These are phyloP conservation scores for Pentamera pediparva DNA, from an alignment of 53 echinoderm and acorn worm genomes.

Conservation along the genomic window DNA sequence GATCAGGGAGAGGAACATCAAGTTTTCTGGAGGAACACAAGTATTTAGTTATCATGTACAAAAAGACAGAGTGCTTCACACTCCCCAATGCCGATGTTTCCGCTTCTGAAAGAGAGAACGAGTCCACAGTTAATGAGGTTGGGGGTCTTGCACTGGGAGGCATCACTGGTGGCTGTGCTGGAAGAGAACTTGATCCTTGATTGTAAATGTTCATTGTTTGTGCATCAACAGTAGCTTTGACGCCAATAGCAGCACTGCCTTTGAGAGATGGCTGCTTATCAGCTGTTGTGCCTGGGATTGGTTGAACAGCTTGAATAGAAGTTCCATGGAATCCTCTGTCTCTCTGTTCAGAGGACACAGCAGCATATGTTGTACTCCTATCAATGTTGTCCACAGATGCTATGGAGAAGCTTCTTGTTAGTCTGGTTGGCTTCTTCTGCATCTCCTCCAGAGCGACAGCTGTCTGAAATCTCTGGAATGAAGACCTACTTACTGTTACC, in stretches of 20 bases:
- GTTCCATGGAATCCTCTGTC: slow-evolving; percentile 42
- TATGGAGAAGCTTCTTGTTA: neutral
- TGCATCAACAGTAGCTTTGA: too few species aligned
- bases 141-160: neutral
- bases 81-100: neutral
- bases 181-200: too few species aligned
- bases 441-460: slow-evolving; percentile 6
- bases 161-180: neutral
- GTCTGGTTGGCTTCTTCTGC: neutral
- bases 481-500: slow-evolving; percentile 6
- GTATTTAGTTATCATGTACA: slow-evolving; percentile 1
- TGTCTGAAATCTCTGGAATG: slow-evolving; percentile 24
- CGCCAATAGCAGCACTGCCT: too few species aligned
- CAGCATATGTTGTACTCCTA: slow-evolving; percentile 5
- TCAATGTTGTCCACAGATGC: slow-evolving; percentile 38
- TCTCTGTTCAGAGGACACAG: neutral
- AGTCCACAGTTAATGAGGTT: neutral
- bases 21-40: neutral
- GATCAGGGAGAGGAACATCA: neutral
- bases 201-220: too few species aligned
- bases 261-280: too few species aligned
- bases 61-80: neutral
- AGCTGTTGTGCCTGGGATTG: too few species aligned
- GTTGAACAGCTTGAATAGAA: slow-evolving; percentile 37
- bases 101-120: neutral